Base-by-base conservation (phyloP, 2,888 invertebrate species). In the Hanleya hanleyi region DNA sequence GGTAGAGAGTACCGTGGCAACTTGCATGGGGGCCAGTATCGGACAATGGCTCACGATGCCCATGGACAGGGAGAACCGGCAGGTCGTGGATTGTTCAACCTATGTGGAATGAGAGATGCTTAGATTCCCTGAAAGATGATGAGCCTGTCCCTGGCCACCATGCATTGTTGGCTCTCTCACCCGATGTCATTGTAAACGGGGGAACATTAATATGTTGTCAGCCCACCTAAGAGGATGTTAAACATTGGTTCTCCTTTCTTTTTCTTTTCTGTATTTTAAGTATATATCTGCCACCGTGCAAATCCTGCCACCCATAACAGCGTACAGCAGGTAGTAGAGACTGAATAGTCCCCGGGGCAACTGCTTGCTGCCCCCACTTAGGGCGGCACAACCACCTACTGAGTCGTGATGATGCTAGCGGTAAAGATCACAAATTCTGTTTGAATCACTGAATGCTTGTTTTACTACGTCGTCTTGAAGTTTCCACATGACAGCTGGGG, bases 181-280 rank as follows among this genome's bases (percentile, higher is more conserved):
- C 22, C 47, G 1, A 47, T 4, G 47, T 22, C 12, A 26, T 26
- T 4, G 57, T 57, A 4, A 7, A 15, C 29, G 32, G 22, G 57
- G 32, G 26, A 57, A 57, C 22, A 22, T 29, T 4, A 57, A 32
- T 15, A 22, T 4, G 18, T 4, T 57, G 7, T 29, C n/a, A n/a
- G n/a, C n/a, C n/a, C n/a, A n/a, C n/a, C n/a, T 4, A 57, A 57
- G 32, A 15, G 57, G 15, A 22, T 29, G 26, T 57, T 57, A 47
- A 47, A 47, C 18, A 47, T n/a, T n/a, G n/a, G 3, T 32, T 57
- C 26, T 9, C 29, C 57, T 57, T 57, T 57, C 57, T 57, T 22
- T 57, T 57, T 57, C 57, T 47, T 57, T 32, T 57, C 57, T 57
- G 57, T 57, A 15, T 57, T 57, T 57, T 1, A 57, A 57, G 57